Evolutionary conservation across 2,113 vertebrate genomes (phyloP), one percentile per base, ranked within the genome.

Genomic region (Dinomys branickii): DNA sequence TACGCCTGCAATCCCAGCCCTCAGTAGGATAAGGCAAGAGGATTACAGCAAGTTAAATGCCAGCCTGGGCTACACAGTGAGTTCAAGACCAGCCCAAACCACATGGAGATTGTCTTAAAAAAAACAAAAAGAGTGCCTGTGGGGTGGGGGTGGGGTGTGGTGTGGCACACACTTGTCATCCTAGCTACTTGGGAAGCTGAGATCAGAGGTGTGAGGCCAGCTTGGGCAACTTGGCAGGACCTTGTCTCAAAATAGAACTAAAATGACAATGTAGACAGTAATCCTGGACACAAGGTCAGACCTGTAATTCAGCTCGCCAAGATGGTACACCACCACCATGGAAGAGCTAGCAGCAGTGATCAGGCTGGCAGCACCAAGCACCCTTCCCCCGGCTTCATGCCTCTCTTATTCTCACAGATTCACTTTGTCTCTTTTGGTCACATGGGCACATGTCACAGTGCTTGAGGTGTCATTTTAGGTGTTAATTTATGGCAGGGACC

Each of bases 231-330:
- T 52, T 16, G 20, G 47, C 14, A 20, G 47, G 47, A 10, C 16
- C 38, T 14, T 52, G 44, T 52, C 47, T 52, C 77, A 80, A 80
- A 80, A 80, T 80, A 50, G 50, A 78, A 50, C 47, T 50, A 35
- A 80, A n/a, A 47, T 33, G 69, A 44, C 26, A 26, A 50, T 3
- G 5, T 28, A 65, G 81, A 88, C 10, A 33, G 56, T 24, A 61
- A 85, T 19, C 41, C 44, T 35, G 38, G 73, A 88, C 67, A 84
- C 26, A 24, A 92, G 86, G 86, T 92, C 63, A 88, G 87, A 81
- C 54, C 82, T 10, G 6, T 87, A 88, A 95, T 83, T 97, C 82
- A 92, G 59, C 44, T 87, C 71, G 61, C 90, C 92, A 69, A 54
- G 63, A 77, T 14, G 44, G 65, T 20, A 80, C 82, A 75, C 91